These are phyloP conservation scores for Hyposoter didymator DNA, from an alignment of 2,888 invertebrate species.

Conservation along the genomic window DNA sequence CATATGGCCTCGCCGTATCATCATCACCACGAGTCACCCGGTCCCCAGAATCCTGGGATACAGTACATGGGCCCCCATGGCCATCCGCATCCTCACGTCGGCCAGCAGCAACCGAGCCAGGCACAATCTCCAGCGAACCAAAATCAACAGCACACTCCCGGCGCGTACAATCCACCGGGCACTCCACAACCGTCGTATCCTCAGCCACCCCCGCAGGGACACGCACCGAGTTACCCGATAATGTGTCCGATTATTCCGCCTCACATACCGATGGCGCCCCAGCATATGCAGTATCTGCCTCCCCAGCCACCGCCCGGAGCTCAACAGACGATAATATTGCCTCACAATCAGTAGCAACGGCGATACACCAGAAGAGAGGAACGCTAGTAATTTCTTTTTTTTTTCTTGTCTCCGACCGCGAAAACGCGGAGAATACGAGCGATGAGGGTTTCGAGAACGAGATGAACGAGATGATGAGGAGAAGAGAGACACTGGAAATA, in stretches of 20 bases:
- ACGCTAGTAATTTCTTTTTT: conserved; percentile 72
- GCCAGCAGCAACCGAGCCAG: conserved; percentile 82
- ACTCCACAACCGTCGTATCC: conserved; percentile 85
- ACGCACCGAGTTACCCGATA: conserved; percentile 86
- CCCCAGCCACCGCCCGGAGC: conserved; percentile 84
- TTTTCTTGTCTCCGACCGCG: conserved; percentile 44
- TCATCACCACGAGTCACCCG: conserved; percentile 86
- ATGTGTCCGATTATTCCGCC: conserved; percentile 87
- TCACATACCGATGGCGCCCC: conserved; percentile 83
- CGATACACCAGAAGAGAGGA: conserved; percentile 78
- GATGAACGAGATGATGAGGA: conserved; percentile 36
- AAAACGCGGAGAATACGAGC: conserved; percentile 39
- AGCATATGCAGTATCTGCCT: conserved; percentile 86
- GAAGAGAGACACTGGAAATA: conserved; percentile 27
- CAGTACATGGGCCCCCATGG: conserved; percentile 86
- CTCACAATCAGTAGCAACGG: conserved; percentile 85
- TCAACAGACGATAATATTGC: conserved; percentile 84
- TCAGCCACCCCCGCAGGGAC: conserved; percentile 86
- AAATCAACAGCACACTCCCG: conserved; percentile 85
- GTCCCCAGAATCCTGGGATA: conserved; percentile 85
- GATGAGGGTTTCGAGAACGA: conserved; percentile 29
- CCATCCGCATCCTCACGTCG: conserved; percentile 82
- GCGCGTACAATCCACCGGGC: conserved; percentile 85
- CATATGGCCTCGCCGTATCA: conserved; percentile 82
- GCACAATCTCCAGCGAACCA: conserved; percentile 82